Percentiles rank a stretch among this genome's conserved stretches.
Conservation (phyloP, 2,888 invertebrate genomes). For the Drosophila phalerata region DNA sequence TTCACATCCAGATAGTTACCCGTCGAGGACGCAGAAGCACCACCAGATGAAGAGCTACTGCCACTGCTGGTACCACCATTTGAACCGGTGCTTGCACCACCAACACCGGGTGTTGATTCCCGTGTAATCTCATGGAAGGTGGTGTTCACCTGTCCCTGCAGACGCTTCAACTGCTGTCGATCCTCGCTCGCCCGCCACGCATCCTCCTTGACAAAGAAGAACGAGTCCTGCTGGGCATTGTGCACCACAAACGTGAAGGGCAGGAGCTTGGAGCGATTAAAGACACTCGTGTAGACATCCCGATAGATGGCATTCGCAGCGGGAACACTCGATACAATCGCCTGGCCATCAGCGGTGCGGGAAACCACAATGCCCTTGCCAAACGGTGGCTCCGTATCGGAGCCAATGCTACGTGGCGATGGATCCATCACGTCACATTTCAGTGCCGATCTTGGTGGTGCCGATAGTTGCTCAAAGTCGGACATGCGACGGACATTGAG, state of each 20-base stretch:
- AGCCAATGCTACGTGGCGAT: slow-evolving; percentile 91
- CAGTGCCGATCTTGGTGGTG: slow-evolving; percentile 92
- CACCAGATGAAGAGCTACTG: not conserved
- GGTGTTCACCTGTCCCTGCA: slow-evolving; percentile 96
- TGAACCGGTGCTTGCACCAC: not conserved
- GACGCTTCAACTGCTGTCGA: slow-evolving; percentile 93
- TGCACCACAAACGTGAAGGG: slow-evolving; percentile 95
- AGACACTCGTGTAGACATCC: slow-evolving; percentile 96
- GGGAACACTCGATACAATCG: slow-evolving; percentile 94
- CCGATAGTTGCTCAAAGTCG: slow-evolving; percentile 91
- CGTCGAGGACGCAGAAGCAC: slow-evolving; percentile 13
- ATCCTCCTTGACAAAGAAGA: slow-evolving; percentile 97
- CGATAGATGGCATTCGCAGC: slow-evolving; percentile 96
- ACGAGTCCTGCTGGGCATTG: slow-evolving; percentile 95
- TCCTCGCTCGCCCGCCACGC: slow-evolving; percentile 96
- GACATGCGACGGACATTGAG: slow-evolving; percentile 92
- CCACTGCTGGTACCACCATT: slow-evolving; percentile 1
- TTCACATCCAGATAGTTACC: slow-evolving; percentile 93
- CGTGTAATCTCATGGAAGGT: slow-evolving; percentile 94
- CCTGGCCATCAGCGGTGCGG: slow-evolving; percentile 91
- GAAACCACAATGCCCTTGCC: slow-evolving; percentile 95
- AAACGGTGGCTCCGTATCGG: slow-evolving; percentile 95
- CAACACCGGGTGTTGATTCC: slow-evolving; percentile 86
- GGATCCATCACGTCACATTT: slow-evolving; percentile 92
- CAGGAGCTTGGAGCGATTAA: slow-evolving; percentile 94